These are phyloP conservation scores for Dorcus parallelipipedus DNA, from an alignment of 2,888 invertebrate species.

Conservation along the genomic window DNA sequence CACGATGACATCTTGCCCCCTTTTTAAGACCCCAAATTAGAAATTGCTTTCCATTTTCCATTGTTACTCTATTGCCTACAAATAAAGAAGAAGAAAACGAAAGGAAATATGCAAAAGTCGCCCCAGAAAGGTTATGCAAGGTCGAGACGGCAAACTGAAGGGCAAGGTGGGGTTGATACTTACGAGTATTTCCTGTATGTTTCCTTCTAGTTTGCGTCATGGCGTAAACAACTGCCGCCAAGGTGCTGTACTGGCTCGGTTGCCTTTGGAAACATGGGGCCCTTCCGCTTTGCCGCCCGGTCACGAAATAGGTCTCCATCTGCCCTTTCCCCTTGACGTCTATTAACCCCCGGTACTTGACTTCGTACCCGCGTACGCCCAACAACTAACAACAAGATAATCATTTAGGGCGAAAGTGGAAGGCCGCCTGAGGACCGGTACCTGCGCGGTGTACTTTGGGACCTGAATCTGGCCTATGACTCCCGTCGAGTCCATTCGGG, in stretches of 20 bases:
- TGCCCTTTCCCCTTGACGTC: conserved; percentile 93
- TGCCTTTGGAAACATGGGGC: conserved; percentile 60
- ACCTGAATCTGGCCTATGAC: conserved; percentile 87
- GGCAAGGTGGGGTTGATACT: conserved; percentile 10
- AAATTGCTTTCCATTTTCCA: too few relatives aligned
- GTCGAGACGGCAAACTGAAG: not conserved
- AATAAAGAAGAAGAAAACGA: too few relatives aligned
- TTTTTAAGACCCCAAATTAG: too few relatives aligned
- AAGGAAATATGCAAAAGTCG: too few relatives aligned
- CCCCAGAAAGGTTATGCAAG: too few relatives aligned
- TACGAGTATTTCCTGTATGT: conserved; percentile 55
- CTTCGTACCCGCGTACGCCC: conserved; percentile 67
- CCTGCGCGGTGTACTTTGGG: conserved; percentile 76
- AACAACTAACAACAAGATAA: conserved; percentile 57
- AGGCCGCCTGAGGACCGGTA: conserved; percentile 37
- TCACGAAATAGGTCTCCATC: conserved; percentile 93
- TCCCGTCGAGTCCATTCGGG: conserved; percentile 95
- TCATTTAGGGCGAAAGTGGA: not conserved
- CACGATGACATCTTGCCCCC: too few relatives aligned
- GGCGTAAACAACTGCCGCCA: conserved; percentile 84
- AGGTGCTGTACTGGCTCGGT: conserved; percentile 72
- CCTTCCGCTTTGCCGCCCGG: conserved; percentile 60
- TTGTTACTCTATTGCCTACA: too few relatives aligned
- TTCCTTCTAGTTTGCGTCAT: conserved; percentile 80
- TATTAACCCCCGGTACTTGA: conserved; percentile 77